Evolutionary conservation across 2,797 vertebrate species (phyloP), one percentile per base, ranked within the genome.

Genomic region (Sebastes itinus): DNA sequence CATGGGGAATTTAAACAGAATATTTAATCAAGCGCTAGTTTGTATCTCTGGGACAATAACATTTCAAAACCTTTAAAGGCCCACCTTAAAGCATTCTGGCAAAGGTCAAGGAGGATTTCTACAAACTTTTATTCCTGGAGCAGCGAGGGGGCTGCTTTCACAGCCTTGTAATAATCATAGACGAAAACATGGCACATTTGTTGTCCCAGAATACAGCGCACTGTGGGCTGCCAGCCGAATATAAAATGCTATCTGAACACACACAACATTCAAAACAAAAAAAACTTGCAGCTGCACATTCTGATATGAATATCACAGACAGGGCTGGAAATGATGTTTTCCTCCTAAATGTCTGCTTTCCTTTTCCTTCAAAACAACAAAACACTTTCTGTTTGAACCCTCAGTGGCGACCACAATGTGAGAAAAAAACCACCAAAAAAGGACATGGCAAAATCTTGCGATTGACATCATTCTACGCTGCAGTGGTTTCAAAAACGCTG

Each of bases 1-100:
- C 82, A 72, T 52, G 46, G 81, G 87, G 93, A 85, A 92, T 96
- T 91, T 92, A 84, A 88, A 93, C 84, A 59, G 91, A 94, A 94
- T 94, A 88, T 93, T 92, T 94, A 94, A 96, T 95, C 92, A 92
- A 91, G 86, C 75, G 60, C 75, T 75, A 78, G 87, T 93, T 91
- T 90, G 85, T 90, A 90, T 93, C 87, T 92, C 33, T 77, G 84
- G 81, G 83, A 91, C 84, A 90, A 93, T 90, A 91, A 84, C 84
- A 77, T 91, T 84, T 92, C 54, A 80, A 77, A 84, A 89, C 85
- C 65, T 87, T 81, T 75, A 83, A 84, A 83, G 81, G 82, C 68
- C 73, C 83, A 81, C 80, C 88, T 89, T 81, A 72, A 86, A 91
- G 89, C 77, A 14, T 83, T 91, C 78, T 87, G 79, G 87, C 86